Base-by-base conservation (phyloP, 2,888 invertebrate species). In the Catocala sponsa region DNA sequence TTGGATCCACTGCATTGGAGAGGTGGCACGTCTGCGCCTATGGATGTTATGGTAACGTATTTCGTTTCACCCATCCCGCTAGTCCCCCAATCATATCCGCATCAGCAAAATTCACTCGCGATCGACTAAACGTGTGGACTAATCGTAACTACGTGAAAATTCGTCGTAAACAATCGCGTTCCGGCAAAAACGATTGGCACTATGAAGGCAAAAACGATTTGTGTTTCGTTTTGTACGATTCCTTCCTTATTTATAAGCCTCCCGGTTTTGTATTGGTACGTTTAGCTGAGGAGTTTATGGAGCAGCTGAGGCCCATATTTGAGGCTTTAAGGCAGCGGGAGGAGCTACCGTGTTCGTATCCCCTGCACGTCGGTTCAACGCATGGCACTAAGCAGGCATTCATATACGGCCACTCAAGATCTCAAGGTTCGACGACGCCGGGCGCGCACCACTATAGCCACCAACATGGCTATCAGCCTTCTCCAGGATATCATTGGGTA, bases 231-330 rank as follows among this genome's bases (percentile, higher is more conserved):
- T 73, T 84, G 71, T 78, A 81, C 79, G 80, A 80, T 84, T 84
- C 81, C 81, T 77, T 84, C 87, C 88, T 84, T 91, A 94, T 90
- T 64, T 63, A 49, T 90, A 80, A 88, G 89, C 84, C 84, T 87
- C 90, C 89, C 89, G 91, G 86, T 91, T 94, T 92, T 92, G 85
- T 89, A 92, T 93, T 93, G 85, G 84, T 91, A 81, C 91, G 89
- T 94, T 88, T 95, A 98, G 98, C 98, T 95, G 98, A 98, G 95
- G 98, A 98, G 96, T 98, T 98, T 96, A 96, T 98, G 97, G 97
- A 97, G 95, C 98, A 98, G 96, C 96, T 98, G 97, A 98, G 97
- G 97, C 98, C 98, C 89, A 98, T 98, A 95, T 98, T 98, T 96
- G 98, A 98, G 95, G 97, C 97, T 95, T 96, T 98, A 91, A 96